Conservation (phyloP, 2,888 invertebrate genomes). For the Thera obeliscata region DNA sequence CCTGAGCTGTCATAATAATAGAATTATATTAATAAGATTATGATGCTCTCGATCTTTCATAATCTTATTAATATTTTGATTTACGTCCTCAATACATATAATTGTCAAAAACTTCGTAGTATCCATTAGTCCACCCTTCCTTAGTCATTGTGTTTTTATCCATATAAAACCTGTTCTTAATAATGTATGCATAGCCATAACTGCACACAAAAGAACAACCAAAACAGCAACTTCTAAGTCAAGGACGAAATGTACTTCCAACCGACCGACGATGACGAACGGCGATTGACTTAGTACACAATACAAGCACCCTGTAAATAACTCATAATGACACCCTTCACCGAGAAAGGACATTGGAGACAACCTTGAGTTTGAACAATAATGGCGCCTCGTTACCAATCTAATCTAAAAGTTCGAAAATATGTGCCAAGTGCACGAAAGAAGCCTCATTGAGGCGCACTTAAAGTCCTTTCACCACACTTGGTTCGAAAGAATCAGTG, state of each 20-base stretch:
- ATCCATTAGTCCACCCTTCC: background rate
- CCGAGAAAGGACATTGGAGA: conserved; percentile 25
- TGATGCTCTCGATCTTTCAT: background rate
- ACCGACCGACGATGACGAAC: too few relatives aligned
- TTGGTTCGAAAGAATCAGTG: too few relatives aligned
- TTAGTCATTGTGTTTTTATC: background rate
- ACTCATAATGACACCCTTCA: conserved; percentile 31
- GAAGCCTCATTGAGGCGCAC: too few relatives aligned
- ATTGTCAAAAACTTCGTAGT: background rate
- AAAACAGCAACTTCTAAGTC: background rate
- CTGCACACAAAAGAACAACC: background rate
- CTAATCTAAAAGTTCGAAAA: background rate
- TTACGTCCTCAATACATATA: background rate
- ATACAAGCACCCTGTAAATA: conserved; percentile 14
- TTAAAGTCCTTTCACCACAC: too few relatives aligned
- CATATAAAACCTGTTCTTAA: background rate
- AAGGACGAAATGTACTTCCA: background rate
- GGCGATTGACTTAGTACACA: conserved; percentile 2
- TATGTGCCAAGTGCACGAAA: too few relatives aligned
- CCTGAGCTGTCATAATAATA: too few relatives aligned
- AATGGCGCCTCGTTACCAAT: conserved; percentile 6
- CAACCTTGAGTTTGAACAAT: conserved; percentile 31
- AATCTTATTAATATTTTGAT: background rate
- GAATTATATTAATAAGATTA: too few relatives aligned
- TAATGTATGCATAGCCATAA: background rate